phyloP scores from a whole-genome alignment of 2,113 vertebrate genomes.

The Microtus richardsoni region DNA sequence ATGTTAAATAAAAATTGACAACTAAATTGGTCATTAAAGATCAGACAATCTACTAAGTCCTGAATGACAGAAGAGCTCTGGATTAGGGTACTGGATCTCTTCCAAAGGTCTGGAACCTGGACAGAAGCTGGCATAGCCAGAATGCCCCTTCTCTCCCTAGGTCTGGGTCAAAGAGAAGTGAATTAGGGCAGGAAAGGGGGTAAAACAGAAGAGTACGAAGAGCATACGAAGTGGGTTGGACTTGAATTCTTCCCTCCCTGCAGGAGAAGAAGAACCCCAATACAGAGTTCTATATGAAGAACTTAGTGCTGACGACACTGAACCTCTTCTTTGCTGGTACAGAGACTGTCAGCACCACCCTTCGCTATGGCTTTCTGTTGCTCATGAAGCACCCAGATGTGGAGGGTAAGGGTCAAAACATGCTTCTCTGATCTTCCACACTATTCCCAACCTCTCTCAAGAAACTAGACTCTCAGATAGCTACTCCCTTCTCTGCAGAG shows the following conservation, averaged over 20 bases:
- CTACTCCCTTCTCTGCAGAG: neutral
- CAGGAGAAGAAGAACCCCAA: constrained; percentile 86
- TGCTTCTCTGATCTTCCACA: neutral
- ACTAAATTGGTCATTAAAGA: neutral
- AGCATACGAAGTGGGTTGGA: neutral
- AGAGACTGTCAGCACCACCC: constrained; percentile 89
- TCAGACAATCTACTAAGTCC: neutral
- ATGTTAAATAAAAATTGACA: neutral
- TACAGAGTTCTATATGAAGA: constrained; percentile 87
- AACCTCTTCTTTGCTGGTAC: constrained; percentile 90
- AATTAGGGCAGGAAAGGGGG: neutral
- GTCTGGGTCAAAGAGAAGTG: neutral
- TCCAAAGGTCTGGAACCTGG: neutral
- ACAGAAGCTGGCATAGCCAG: too few species aligned
- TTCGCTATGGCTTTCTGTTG: constrained; percentile 87
- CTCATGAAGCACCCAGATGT: constrained; percentile 89
- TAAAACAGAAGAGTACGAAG: neutral
- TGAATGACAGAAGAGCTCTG: neutral
- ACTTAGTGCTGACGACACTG: constrained; percentile 85
- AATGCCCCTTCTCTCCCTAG: neutral
- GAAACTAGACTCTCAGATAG: neutral
- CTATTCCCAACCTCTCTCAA: neutral
- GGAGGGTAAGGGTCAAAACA: constrained; percentile 81
- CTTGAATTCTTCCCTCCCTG: neutral
- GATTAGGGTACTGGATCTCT: neutral